Conservation (phyloP, 2,797 vertebrate species). For the Pseudochromis fuscus region DNA sequence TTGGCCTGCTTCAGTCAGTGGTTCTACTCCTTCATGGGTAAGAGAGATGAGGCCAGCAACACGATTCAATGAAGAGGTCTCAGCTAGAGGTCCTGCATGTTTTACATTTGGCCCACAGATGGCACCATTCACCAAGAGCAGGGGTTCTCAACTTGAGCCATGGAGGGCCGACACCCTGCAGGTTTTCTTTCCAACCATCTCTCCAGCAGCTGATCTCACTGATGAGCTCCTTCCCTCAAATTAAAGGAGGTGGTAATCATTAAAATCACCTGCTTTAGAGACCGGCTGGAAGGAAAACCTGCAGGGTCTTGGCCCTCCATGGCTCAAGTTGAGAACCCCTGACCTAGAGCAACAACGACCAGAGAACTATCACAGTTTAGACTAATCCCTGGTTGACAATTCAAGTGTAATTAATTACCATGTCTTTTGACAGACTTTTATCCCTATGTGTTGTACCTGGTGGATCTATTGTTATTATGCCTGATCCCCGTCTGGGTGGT, state of each 20-base stretch:
- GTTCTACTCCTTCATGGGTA: constrained; percentile 90
- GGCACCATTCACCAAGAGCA: too few relatives aligned
- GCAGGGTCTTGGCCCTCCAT: too few relatives aligned
- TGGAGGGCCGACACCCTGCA: too few relatives aligned
- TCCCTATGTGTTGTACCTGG: constrained; percentile 90
- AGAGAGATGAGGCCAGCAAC: constrained; percentile 45
- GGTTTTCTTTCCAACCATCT: too few relatives aligned
- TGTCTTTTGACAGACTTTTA: constrained; percentile 83
- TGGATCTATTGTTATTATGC: constrained; percentile 90
- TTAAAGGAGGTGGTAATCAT: too few relatives aligned
- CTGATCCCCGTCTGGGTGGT: constrained; percentile 93
- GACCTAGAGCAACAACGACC: background rate
- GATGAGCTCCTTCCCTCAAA: too few relatives aligned
- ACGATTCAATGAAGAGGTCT: too few relatives aligned
- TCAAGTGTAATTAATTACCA: background rate
- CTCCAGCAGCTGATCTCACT: too few relatives aligned
- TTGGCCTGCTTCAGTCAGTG: constrained; percentile 92
- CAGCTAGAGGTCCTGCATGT: background rate
- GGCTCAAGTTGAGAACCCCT: too few relatives aligned
- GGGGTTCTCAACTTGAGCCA: too few relatives aligned
- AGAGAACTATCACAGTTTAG: background rate
- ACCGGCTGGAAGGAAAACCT: too few relatives aligned
- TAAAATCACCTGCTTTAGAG: too few relatives aligned
- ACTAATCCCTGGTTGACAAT: background rate
- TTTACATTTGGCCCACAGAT: constrained; percentile 26